phyloP scores from a whole-genome alignment of 2,113 vertebrate genomes.

The Dicerorhinus sumatrensis region DNA sequence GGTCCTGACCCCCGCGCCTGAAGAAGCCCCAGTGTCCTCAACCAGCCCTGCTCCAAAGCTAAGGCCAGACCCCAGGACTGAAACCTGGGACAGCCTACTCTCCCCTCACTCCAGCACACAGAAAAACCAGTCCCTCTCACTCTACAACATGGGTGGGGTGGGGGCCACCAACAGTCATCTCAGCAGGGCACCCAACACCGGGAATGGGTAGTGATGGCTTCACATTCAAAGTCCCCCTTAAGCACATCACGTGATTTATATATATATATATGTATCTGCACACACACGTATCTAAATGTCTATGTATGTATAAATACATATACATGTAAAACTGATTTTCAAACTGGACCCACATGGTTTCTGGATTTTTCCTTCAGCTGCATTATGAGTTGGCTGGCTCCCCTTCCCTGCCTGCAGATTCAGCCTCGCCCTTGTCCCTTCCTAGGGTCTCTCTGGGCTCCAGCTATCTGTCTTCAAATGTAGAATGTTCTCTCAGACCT shows the following conservation, averaged over 20 bases:
- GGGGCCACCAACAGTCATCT: too few species aligned
- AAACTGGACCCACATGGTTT: neutral
- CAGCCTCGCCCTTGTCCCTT: neutral
- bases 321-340: neutral
- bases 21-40: neutral
- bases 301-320: rapidly evolving
- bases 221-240: neutral
- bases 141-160: neutral
- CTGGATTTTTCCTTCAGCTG: neutral
- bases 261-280: too few species aligned
- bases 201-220: neutral
- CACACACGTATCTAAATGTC: too few species aligned
- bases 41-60: neutral
- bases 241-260: too few species aligned
- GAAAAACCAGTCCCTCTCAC: neutral
- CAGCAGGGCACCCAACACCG: neutral
- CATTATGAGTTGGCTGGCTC: neutral
- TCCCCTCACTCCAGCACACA: neutral
- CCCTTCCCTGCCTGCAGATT: neutral
- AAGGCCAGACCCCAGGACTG: neutral
- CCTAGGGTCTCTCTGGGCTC: neutral
- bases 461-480: neutral
- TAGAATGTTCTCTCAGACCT: neutral
- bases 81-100: neutral
- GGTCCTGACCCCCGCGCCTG: neutral